These are phyloP conservation scores for Calephelis virginiensis DNA, from an alignment of 1,140 invertebrate species.

Conservation along the genomic window DNA sequence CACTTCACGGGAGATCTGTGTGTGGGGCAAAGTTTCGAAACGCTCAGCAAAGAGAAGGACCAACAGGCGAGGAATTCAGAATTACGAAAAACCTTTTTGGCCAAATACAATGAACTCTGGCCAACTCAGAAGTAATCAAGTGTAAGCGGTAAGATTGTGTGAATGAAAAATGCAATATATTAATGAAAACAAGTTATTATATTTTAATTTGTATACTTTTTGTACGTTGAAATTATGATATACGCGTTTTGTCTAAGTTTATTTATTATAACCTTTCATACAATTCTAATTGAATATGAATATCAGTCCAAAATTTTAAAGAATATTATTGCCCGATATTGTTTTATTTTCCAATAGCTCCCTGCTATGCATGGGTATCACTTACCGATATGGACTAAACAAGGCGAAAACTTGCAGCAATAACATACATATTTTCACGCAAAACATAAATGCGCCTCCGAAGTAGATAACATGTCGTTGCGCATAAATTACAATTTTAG, in stretches of 20 bases:
- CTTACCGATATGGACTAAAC: too few species aligned
- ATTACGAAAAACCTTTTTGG: slow-evolving; percentile 67
- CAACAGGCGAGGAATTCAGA: slow-evolving; percentile 70
- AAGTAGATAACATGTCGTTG: too few species aligned
- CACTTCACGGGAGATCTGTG: slow-evolving; percentile 70
- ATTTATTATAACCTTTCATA: slow-evolving; percentile 34
- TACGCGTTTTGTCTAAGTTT: slow-evolving; percentile 45
- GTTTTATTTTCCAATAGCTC: background rate
- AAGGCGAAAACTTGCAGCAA: too few species aligned
- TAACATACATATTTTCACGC: too few species aligned
- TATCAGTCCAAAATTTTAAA: slow-evolving; percentile 2
- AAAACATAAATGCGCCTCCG: too few species aligned
- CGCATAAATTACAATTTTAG: too few species aligned
- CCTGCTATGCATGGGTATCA: too few species aligned
- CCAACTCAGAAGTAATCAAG: slow-evolving; percentile 58
- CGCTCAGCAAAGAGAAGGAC: slow-evolving; percentile 70
- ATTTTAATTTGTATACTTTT: slow-evolving; percentile 35
- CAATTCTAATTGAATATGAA: slow-evolving; percentile 16
- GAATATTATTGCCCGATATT: slow-evolving; percentile 1
- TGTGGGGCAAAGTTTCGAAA: slow-evolving; percentile 71
- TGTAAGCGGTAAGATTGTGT: slow-evolving; percentile 10
- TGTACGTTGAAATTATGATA: slow-evolving; percentile 45
- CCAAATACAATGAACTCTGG: slow-evolving; percentile 72
- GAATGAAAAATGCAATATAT: slow-evolving; percentile 12
- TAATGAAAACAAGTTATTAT: slow-evolving; percentile 17